These are phyloP conservation scores for Sarcophaga variegata DNA, from an alignment of 2,888 invertebrate species.

Conservation along the genomic window DNA sequence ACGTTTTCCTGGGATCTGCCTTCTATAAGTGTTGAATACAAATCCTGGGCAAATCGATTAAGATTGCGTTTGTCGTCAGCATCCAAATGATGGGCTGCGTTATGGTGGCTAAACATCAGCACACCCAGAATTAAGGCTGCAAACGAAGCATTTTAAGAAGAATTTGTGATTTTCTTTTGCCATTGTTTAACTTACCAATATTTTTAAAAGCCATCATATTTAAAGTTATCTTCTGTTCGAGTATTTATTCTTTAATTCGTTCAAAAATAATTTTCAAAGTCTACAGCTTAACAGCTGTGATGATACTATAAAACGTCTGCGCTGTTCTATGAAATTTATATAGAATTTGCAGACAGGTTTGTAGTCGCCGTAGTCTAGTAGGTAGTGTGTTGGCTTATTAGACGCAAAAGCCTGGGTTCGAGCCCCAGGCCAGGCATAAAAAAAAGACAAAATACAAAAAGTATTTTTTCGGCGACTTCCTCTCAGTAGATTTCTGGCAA, in stretches of 20 bases:
- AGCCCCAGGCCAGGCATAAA: no score
- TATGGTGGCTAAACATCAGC: not conserved
- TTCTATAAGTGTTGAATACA: constrained; percentile 9
- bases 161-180: not conserved
- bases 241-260: no score
- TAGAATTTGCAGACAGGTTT: not conserved
- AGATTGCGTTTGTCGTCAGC: not conserved
- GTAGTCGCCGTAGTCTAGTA: no score
- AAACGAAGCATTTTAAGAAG: not conserved
- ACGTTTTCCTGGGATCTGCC: constrained; percentile 83
- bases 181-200: not conserved
- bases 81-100: not conserved
- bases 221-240: not conserved
- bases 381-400: no score
- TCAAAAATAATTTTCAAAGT: not conserved
- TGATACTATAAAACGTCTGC: not conserved
- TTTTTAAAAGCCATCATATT: constrained; percentile 27
- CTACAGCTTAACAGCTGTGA: not conserved
- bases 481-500: no score
- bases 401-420: no score
- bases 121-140: not conserved
- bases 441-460: no score
- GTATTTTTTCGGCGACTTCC: no score
- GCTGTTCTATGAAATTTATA: not conserved
- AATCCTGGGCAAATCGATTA: constrained; percentile 35